Evolutionary conservation across 1,140 invertebrate species (phyloP).

Genomic region (Lordiphosa stackelbergi): DNA sequence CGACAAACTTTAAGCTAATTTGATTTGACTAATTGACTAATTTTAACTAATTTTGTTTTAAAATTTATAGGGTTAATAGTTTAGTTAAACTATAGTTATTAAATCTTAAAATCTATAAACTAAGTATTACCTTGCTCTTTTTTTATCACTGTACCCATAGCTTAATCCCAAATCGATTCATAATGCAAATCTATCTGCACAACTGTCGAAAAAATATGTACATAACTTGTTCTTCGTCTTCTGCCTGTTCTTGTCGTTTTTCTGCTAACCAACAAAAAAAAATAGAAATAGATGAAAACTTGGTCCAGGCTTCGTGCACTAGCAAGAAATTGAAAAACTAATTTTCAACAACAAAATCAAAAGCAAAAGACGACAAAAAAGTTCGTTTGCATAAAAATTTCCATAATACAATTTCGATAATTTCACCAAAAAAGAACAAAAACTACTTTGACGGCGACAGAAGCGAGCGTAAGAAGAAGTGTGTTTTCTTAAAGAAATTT

Average conservation of each 20-base stretch:
- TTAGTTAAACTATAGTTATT: no score
- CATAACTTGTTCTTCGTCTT: slow-evolving; percentile 31
- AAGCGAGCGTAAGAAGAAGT: not conserved
- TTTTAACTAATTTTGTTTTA: no score
- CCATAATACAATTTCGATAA: slow-evolving; percentile 53
- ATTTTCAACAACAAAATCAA: slow-evolving; percentile 45
- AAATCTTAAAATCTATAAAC: no score
- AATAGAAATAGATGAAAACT: slow-evolving; percentile 13
- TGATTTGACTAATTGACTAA: no score
- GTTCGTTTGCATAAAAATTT: slow-evolving; percentile 42
- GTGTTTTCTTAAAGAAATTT: not conserved
- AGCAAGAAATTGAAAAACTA: slow-evolving; percentile 46
- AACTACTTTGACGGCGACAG: no score
- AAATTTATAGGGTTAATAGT: no score
- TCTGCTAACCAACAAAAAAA: not conserved
- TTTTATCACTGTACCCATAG: no score
- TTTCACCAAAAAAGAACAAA: slow-evolving; percentile 15
- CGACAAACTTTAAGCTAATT: no score
- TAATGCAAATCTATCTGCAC: slow-evolving; percentile 39
- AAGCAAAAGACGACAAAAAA: slow-evolving; percentile 22
- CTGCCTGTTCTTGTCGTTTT: slow-evolving; percentile 11
- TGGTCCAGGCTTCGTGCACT: slow-evolving; percentile 20
- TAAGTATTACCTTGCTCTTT: no score
- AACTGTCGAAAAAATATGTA: slow-evolving; percentile 32
- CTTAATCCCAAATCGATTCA: slow-evolving; percentile 12